Base-by-base conservation (phyloP, 2,797 vertebrate genomes). In the Gymnoscopelus braueri region DNA sequence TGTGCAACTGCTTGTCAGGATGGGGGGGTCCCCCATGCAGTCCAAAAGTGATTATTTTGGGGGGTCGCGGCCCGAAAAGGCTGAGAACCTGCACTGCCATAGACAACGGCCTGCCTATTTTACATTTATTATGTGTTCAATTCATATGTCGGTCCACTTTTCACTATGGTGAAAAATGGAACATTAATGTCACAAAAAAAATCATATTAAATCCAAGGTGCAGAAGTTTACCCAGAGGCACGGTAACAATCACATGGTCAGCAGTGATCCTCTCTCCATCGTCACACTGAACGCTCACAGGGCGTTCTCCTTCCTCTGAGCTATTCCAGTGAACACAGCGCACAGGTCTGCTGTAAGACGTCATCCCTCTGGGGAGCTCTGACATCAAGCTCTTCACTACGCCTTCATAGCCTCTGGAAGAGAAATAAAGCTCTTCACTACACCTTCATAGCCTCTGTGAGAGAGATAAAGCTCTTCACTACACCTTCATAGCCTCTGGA, bases 211-310 rank as follows among this genome's bases (percentile, higher is more conserved):
- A 44, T 44, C 39, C 39, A 2, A 44, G 39, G 39, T 8, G 39
- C 39, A 44, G 2, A 44, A 10, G n/a, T 60, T 87, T 89, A 98
- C 98, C 97, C 64, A 99, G 84, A 4, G 98, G 93, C 26, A 98
- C 87, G 0, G 97, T 98, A 89, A 98, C 0, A 2, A 99, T 94
- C 48, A 98, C 94, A 0, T 99, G 98, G 80, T 99, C 95, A 0
- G 95, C 96, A 0, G 88, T 57, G 66, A 97, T 93, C 47, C 35
- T 65, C 19, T 94, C 84, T 54, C 96, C 96, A 0, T 94, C 91
- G 35, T 95, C 90, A 14, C 97, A 98, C 84, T 97, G 95, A 58
- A 98, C 93, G 10, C 7, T 74, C 69, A 98, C 89, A 0, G 94
- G 88, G 52, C 83, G 91, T 0, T 60, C 69, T 26, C 71, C 85